Evolutionary conservation across 2,797 vertebrate species (phyloP).

Genomic region (Phrynocephalus vlangalii): DNA sequence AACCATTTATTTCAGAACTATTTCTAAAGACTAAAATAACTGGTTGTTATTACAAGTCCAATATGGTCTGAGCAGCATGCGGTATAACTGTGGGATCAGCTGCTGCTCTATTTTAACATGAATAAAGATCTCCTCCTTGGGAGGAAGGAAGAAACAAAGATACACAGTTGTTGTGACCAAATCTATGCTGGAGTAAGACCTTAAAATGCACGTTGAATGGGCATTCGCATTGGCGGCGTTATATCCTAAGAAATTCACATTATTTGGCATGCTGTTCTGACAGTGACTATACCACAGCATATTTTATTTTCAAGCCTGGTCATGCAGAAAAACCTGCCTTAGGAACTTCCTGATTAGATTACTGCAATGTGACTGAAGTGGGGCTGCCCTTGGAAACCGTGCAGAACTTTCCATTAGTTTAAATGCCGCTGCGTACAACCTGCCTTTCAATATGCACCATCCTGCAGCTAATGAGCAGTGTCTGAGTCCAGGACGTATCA

Average conservation of each 20-base stretch:
- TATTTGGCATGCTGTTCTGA: no score
- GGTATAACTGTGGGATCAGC: no score
- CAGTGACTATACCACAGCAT: background rate
- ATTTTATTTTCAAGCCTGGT: background rate
- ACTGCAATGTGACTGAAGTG: background rate
- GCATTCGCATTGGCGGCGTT: no score
- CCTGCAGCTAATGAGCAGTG: background rate
- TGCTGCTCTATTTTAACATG: background rate
- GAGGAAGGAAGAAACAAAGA: background rate
- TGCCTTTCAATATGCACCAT: background rate
- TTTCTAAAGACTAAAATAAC: no score
- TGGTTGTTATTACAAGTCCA: no score
- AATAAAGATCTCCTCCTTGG: background rate
- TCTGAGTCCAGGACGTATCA: background rate
- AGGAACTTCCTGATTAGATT: background rate
- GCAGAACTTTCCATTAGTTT: no score
- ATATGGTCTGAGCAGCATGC: no score
- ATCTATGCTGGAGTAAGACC: no score
- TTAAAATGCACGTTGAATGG: background rate
- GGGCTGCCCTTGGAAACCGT: background rate
- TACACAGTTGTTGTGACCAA: background rate
- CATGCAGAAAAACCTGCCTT: background rate
- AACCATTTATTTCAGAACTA: no score
- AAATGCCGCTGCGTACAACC: background rate
- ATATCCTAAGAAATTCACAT: no score